These are phyloP conservation scores for Dipodomys spectabilis DNA, from an alignment of 2,113 vertebrate genomes.

Conservation along the genomic window DNA sequence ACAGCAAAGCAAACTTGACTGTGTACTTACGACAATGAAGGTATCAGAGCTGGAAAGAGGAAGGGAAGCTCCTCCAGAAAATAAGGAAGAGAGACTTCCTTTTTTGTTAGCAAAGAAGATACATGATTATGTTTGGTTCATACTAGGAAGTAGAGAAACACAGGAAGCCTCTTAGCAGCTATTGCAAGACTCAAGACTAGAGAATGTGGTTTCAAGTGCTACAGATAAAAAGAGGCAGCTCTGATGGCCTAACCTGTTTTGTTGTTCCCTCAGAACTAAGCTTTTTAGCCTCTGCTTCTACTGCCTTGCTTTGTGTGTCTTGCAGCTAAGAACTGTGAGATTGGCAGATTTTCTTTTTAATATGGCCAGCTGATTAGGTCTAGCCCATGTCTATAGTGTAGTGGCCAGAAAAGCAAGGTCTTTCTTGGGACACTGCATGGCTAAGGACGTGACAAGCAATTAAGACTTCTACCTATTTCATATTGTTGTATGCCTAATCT, in stretches of 20 bases:
- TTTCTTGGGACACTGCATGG: background rate
- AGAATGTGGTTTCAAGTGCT: background rate
- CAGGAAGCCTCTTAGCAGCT: background rate
- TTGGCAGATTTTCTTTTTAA: background rate
- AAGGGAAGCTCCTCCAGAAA: conserved; percentile 10
- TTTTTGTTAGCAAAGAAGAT: conserved; percentile 1
- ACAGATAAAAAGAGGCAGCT: background rate
- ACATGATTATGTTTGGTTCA: conserved; percentile 28
- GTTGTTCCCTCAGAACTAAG: conserved; percentile 42
- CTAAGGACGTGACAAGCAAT: background rate
- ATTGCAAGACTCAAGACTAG: background rate
- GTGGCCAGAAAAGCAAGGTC: conserved; percentile 15
- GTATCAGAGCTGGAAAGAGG: background rate
- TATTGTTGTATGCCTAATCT: background rate
- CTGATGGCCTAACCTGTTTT: background rate
- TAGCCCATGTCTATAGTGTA: conserved; percentile 16
- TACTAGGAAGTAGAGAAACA: background rate
- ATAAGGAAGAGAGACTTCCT: background rate
- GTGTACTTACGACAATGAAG: background rate
- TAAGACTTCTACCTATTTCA: conserved; percentile 14
- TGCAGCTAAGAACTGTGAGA: conserved; percentile 43
- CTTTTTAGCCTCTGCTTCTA: conserved; percentile 25
- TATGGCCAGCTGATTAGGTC: background rate
- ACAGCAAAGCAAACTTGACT: background rate
- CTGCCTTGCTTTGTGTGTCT: background rate